Evolutionary conservation across 2,797 vertebrate species (phyloP).

Genomic region (Thripadectes ignobilis): DNA sequence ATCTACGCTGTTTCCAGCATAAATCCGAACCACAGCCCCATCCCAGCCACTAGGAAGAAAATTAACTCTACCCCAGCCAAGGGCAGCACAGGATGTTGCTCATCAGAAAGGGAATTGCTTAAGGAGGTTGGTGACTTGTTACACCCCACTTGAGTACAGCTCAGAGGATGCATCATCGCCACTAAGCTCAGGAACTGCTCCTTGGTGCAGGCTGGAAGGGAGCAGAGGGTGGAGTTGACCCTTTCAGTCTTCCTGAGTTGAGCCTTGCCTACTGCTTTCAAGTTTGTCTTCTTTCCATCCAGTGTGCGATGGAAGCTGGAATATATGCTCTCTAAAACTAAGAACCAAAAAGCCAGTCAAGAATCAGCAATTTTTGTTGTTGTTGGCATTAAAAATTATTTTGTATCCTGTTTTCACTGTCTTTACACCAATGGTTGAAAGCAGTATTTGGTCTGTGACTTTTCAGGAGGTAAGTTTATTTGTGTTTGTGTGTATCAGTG

Average conservation of each 20-base stretch:
- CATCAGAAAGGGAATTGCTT: conserved; percentile 26
- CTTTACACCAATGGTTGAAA: conserved; percentile 81
- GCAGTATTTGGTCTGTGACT: conserved; percentile 77
- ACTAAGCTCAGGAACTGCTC: conserved; percentile 24
- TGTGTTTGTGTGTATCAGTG: conserved; percentile 58
- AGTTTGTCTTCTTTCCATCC: not conserved
- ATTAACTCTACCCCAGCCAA: not conserved
- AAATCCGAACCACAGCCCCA: not conserved
- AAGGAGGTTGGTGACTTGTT: conserved; percentile 27
- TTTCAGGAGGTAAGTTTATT: conserved; percentile 82
- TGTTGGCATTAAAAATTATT: conserved; percentile 66
- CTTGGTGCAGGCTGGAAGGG: not conserved
- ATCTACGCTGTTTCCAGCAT: not conserved
- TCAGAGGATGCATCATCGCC: not conserved
- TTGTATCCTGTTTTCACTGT: conserved; percentile 74
- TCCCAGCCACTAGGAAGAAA: not conserved
- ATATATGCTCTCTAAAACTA: not conserved
- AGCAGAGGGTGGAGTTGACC: conserved; percentile 63
- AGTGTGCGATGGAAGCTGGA: conserved; percentile 16
- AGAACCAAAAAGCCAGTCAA: not conserved
- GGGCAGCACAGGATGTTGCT: not conserved
- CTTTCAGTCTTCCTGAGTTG: conserved; percentile 16
- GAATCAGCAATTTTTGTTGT: conserved; percentile 43
- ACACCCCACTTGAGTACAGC: not conserved
- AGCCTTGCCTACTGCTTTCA: conserved; percentile 49